A percentile compares a stretch with the other conserved stretches of the same genome.
phyloP scores from a whole-genome alignment of 2,888 invertebrate genomes.

The Nipponacmea schrenckii region DNA sequence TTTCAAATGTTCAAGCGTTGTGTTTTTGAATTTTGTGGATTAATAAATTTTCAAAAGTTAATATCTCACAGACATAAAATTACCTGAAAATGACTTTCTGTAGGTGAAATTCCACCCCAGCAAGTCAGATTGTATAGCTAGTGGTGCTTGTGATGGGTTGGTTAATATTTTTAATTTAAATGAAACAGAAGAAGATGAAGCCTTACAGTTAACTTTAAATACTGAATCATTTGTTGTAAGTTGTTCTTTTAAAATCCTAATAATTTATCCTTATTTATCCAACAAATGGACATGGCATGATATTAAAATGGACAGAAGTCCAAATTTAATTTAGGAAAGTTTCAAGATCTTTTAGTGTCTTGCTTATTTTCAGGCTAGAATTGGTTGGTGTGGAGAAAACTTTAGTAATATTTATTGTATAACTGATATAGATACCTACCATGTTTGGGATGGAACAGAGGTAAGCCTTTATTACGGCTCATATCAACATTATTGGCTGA shows the following conservation, averaged over 20 bases:
- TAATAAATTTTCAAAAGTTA: too few relatives aligned
- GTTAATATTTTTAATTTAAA: constrained; percentile 85
- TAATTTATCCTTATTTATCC: too few relatives aligned
- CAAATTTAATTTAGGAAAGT: background rate
- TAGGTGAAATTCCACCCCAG: constrained; percentile 54
- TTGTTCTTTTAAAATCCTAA: too few relatives aligned
- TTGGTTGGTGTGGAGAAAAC: constrained; percentile 45
- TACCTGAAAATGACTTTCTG: background rate
- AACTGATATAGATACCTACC: constrained; percentile 52
- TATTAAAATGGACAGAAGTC: too few relatives aligned
- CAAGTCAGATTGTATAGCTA: constrained; percentile 71
- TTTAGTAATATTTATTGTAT: constrained; percentile 45
- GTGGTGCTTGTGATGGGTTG: constrained; percentile 85
- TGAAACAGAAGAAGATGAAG: constrained; percentile 81
- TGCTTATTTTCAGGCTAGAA: constrained; percentile 24
- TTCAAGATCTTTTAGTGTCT: background rate
- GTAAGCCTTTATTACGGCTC: constrained; percentile 28
- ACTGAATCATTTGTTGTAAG: constrained; percentile 80
- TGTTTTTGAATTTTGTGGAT: too few relatives aligned
- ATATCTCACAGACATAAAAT: too few relatives aligned
- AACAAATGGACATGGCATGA: too few relatives aligned
- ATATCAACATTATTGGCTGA: background rate
- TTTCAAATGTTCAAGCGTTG: too few relatives aligned
- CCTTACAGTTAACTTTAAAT: constrained; percentile 81
- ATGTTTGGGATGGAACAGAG: constrained; percentile 52